Conservation (phyloP, 2,888 invertebrate species). For the Melikaiella ostensackeni region DNA sequence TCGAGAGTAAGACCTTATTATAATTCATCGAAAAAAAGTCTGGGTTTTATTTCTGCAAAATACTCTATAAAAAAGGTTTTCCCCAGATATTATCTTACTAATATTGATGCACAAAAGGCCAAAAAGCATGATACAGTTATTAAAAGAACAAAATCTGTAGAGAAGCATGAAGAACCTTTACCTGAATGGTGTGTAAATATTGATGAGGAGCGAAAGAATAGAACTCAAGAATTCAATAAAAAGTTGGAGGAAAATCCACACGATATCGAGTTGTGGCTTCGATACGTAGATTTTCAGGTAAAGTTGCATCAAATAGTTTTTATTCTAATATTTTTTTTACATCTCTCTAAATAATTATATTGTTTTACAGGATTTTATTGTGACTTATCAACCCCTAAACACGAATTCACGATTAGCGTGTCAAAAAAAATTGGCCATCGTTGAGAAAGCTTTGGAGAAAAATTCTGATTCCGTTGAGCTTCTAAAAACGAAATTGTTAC, state of each 20-base stretch:
- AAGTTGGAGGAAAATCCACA: slow-evolving; percentile 78
- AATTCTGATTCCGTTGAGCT: slow-evolving; percentile 80
- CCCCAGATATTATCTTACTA: slow-evolving; percentile 62
- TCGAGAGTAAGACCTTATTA: slow-evolving; percentile 83
- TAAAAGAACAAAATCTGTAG: slow-evolving; percentile 52
- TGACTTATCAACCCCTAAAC: slow-evolving; percentile 56
- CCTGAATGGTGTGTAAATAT: slow-evolving; percentile 62
- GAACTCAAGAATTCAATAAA: slow-evolving; percentile 80
- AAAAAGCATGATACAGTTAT: slow-evolving; percentile 69
- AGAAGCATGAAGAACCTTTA: slow-evolving; percentile 43
- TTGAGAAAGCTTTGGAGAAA: slow-evolving; percentile 81
- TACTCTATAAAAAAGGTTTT: slow-evolving; percentile 51
- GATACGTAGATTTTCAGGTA: slow-evolving; percentile 81
- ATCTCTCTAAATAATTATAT: slow-evolving; percentile 13
- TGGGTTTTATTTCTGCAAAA: slow-evolving; percentile 60
- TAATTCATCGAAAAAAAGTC: slow-evolving; percentile 51
- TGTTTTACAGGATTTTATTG: slow-evolving; percentile 56
- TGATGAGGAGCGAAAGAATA: slow-evolving; percentile 78
- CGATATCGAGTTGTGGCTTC: slow-evolving; percentile 81
- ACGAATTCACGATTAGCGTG: slow-evolving; percentile 62
- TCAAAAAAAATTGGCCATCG: slow-evolving; percentile 81
- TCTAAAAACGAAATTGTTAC: slow-evolving; percentile 77
- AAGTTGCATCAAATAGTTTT: background rate
- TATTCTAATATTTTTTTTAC: background rate
- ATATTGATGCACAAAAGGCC: slow-evolving; percentile 57